Percentiles rank a stretch among this genome's conserved stretches.
These are phyloP conservation scores for Hermatobates lingyangjiaoensis DNA, from an alignment of 1,140 invertebrate species.

Conservation along the genomic window DNA sequence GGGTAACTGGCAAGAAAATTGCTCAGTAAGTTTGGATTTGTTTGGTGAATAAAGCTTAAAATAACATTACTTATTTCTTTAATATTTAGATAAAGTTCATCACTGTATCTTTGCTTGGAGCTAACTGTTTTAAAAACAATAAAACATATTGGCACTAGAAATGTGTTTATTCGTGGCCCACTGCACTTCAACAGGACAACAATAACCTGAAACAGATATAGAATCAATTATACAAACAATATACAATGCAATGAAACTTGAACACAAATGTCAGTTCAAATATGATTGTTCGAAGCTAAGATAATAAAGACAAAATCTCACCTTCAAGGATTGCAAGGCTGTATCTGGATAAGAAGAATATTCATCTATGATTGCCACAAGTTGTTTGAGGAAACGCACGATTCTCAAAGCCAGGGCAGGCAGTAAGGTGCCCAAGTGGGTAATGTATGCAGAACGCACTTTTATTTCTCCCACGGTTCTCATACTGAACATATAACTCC, in stretches of 20 bases:
- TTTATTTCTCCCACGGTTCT: constrained; percentile 1
- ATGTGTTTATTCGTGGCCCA: neutral
- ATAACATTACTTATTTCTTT: too few relatives aligned
- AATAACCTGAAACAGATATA: constrained; percentile 1
- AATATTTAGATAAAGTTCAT: too few relatives aligned
- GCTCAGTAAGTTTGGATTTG: too few relatives aligned
- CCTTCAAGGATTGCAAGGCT: neutral
- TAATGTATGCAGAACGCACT: neutral
- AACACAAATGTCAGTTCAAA: too few relatives aligned
- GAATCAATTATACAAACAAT: too few relatives aligned
- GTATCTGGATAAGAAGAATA: neutral
- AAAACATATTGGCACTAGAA: too few relatives aligned
- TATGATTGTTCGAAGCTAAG: too few relatives aligned
- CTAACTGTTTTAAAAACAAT: too few relatives aligned
- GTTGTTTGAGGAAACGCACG: neutral
- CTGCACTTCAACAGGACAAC: neutral
- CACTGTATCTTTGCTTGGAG: too few relatives aligned
- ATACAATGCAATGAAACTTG: too few relatives aligned
- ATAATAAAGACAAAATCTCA: constrained; percentile 2
- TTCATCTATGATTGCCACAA: constrained; percentile 3
- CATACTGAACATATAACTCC: constrained; percentile 4
- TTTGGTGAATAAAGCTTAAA: too few relatives aligned
- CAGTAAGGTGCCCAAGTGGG: neutral
- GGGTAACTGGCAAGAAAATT: too few relatives aligned
- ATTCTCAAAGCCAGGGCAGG: neutral